Conservation (phyloP, 2,888 invertebrate genomes). For the Drosophila mettleri region DNA sequence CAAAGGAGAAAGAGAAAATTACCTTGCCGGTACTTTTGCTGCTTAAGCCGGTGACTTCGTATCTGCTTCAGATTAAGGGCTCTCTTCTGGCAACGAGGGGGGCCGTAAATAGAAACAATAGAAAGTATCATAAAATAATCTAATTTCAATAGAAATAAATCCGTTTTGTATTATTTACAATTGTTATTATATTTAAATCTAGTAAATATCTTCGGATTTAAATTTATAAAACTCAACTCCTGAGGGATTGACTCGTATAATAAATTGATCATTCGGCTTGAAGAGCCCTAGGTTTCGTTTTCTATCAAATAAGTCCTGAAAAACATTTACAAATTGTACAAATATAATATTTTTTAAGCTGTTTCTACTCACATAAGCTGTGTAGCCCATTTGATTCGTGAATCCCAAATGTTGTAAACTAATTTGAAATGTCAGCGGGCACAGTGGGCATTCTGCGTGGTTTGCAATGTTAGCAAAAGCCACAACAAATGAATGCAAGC, state of each 20-base stretch:
- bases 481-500: slow-evolving; percentile 85
- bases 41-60: neutral
- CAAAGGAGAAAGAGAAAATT: slow-evolving; percentile 53
- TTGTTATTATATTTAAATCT: neutral
- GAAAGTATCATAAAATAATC: neutral
- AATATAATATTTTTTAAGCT: neutral
- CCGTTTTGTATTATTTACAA: too few species aligned
- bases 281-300: slow-evolving; percentile 27
- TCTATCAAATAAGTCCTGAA: slow-evolving; percentile 68
- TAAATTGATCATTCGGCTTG: slow-evolving; percentile 49
- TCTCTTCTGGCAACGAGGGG: neutral
- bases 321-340: neutral
- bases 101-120: too few species aligned
- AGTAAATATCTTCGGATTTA: slow-evolving; percentile 37
- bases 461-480: slow-evolving; percentile 82
- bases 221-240: slow-evolving; percentile 78
- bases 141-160: neutral
- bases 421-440: slow-evolving; percentile 82
- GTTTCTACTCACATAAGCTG: slow-evolving; percentile 65
- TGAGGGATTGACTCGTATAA: slow-evolving; percentile 68
- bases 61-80: neutral
- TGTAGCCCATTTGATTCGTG: slow-evolving; percentile 77
- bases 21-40: slow-evolving; percentile 11
- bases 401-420: slow-evolving; percentile 82
- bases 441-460: slow-evolving; percentile 47